Conservation (phyloP, 2,888 invertebrate genomes). For the Tinea trinotella region DNA sequence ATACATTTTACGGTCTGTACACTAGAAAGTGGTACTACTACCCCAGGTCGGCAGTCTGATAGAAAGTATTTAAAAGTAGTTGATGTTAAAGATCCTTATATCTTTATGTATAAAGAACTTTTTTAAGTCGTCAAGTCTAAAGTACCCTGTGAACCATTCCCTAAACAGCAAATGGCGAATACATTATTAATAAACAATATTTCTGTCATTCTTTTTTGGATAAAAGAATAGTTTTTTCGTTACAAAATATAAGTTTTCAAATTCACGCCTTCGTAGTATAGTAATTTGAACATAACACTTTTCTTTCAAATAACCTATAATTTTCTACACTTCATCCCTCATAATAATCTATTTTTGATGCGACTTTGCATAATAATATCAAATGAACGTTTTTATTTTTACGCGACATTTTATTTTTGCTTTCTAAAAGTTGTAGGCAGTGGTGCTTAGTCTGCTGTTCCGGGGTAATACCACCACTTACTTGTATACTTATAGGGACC, state of each 20-base stretch:
- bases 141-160: background rate
- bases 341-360: background rate
- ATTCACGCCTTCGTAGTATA: slow-evolving; percentile 10
- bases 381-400: too few relatives aligned
- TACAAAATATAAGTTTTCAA: background rate
- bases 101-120: background rate
- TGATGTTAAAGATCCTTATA: background rate
- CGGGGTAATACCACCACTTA: too few relatives aligned
- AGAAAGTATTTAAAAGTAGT: background rate
- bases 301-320: background rate
- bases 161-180: background rate
- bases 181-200: slow-evolving; percentile 1
- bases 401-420: too few relatives aligned
- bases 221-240: background rate
- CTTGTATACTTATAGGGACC: too few relatives aligned
- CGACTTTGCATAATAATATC: too few relatives aligned
- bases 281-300: slow-evolving; percentile 13
- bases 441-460: too few relatives aligned
- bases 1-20: too few relatives aligned
- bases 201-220: background rate
- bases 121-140: too few relatives aligned
- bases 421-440: too few relatives aligned
- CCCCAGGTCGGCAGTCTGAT: too few relatives aligned
- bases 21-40: too few relatives aligned
- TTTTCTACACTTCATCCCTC: too few relatives aligned